Base-by-base conservation (phyloP, 2,113 vertebrate genomes). In the Neolamprologus kungweensis region DNA sequence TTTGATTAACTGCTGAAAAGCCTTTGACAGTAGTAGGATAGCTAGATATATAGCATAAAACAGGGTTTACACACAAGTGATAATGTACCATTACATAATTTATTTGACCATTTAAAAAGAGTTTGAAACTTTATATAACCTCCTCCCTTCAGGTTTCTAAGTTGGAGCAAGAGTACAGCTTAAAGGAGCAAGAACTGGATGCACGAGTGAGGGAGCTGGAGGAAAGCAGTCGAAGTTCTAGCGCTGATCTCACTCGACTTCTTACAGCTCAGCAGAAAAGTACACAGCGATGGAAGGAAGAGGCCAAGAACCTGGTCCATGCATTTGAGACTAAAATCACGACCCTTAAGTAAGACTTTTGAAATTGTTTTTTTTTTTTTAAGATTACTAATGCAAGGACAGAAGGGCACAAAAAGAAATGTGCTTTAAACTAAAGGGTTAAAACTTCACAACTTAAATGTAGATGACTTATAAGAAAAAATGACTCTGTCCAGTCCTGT, bases 251-350 rank as follows among this genome's bases (percentile, higher is more conserved):
- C 81, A 97, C 96, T 4, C 96, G 95, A 7, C 96, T 99, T 60
- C 93, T 99, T n/a, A 88, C 93, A 5, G 97, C 97, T 28, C 98
- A 98, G 89, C 98, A 98, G 93, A 98, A 97, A 91, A 97, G 96
- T 79, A 97, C 97, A 86, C 97, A 94, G 58, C 94, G 96, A 13
- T 99, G 97, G 97, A 98, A 97, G 93, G 98, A 98, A 65, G 98
- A 99, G 94, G 93, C 96, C 19, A 97, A 97, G 71, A 97, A 93
- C 81, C 93, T 98, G 47, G 93, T 96, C 7, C 96, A 97, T 88
- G 94, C 94, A 79, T 92, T 98, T 26, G 97, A 98, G 91, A 91
- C 90, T 12, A 98, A 97, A 92, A 95, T 97, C 83, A 91, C 51
- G 68, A 96, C 92, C 85, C 93, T 98, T 21, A 98, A 97, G 98